Evolutionary conservation across 2,113 vertebrate species (phyloP), one percentile per base, ranked within the genome.

Genomic region (human (Homo sapiens)): DNA sequence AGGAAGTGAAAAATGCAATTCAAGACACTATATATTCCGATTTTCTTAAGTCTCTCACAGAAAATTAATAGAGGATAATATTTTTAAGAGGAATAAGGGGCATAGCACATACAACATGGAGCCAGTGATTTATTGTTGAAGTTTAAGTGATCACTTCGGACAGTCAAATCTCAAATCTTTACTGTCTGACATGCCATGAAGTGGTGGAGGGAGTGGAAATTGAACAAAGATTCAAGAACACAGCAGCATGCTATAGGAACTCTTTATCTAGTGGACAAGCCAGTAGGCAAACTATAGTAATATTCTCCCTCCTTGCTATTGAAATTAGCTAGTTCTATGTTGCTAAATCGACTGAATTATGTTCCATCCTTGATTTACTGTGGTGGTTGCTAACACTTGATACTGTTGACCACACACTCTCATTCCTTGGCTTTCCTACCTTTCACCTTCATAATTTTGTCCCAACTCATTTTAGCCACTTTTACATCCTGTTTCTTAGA

Each of bases 1-100:
- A 91, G 92, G 93, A 97, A 96, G 92, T 94, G 93, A 97, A 82
- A 97, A 97, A 97, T 79, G 59, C 78, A 97, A 95, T 93, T 96
- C 84, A 92, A 92, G 83, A 87, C 55, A 93, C 64, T 75, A 27
- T 93, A 86, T 86, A 68, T 93, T 91, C 81, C 72, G 81, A 18
- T 94, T 96, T 91, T 94, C 73, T 88, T 90, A 79, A 70, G 70
- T 90, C 75, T 84, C 59, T 94, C 48, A 30, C 55, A 93, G 66
- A 89, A 97, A 96, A 95, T 83, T 93, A 96, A 92, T 88, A 76
- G 43, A 90, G 12, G n/a, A 93, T 93, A 82, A 61, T 90, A 95
- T 95, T 89, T 95, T 93, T 87, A 97, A 92, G 79, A 92, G 52
- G 38, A 61, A 9, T 90, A 84, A 96, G 72, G 14, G 48, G 13